phyloP scores from a whole-genome alignment of 2,888 invertebrate species.

The Cephus sareptanus region DNA sequence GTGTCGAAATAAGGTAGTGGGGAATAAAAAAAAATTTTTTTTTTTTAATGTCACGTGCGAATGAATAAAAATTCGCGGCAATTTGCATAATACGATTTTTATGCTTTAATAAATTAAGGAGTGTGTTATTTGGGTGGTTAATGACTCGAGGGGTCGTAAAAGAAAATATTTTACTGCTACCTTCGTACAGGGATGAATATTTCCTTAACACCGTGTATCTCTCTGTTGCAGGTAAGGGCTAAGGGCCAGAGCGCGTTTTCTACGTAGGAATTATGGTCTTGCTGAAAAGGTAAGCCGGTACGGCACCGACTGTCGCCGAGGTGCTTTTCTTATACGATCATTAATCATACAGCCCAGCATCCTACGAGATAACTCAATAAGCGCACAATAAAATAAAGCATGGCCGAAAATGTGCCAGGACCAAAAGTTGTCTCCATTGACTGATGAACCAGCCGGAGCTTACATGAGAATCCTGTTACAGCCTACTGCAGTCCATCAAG shows the following conservation, averaged over 20 bases:
- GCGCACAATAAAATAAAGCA: slow-evolving; percentile 1
- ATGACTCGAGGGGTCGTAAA: background rate
- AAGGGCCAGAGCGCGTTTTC: background rate
- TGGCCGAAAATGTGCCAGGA: background rate
- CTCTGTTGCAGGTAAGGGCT: slow-evolving; percentile 9
- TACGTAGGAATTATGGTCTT: background rate
- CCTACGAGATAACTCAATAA: slow-evolving; percentile 20
- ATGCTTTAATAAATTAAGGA: too few species aligned
- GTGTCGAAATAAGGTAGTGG: too few species aligned
- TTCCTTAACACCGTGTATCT: background rate
- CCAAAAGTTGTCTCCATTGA: background rate
- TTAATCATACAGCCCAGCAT: slow-evolving; percentile 12
- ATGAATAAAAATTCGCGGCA: background rate
- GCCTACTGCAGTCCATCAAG: background rate
- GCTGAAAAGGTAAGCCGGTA: slow-evolving; percentile 6
- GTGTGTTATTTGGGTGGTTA: too few species aligned
- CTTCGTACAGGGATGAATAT: background rate
- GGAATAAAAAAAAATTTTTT: too few species aligned
- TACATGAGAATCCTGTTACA: slow-evolving; percentile 2
- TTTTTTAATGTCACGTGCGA: background rate
- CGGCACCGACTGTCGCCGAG: background rate
- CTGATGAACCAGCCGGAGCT: background rate
- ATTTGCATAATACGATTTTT: background rate
- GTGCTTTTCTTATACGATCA: slow-evolving; percentile 10
- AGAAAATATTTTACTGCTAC: background rate